Evolutionary conservation across 2,888 invertebrate genomes (phyloP).

Genomic region (Diploptera punctata): DNA sequence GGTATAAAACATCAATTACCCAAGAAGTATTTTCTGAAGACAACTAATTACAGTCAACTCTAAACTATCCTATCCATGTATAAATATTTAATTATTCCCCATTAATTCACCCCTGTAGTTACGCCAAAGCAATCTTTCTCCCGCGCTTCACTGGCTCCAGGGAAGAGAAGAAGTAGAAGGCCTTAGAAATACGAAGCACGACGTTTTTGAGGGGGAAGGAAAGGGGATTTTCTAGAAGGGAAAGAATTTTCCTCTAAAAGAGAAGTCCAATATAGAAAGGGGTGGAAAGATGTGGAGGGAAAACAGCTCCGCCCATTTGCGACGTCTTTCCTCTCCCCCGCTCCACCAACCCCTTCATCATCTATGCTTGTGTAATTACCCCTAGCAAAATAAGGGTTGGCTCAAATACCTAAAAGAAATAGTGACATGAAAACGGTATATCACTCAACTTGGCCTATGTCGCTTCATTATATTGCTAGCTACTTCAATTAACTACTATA

Average conservation of each 20-base stretch:
- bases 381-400: constrained; percentile 22
- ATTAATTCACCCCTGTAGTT: constrained; percentile 16
- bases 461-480: not conserved
- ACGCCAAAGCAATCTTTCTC: constrained; percentile 15
- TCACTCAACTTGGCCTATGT: no score
- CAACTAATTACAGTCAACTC: constrained; percentile 16
- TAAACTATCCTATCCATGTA: constrained; percentile 22
- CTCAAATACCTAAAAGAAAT: constrained; percentile 8
- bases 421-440: constrained; percentile 1
- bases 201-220: not conserved
- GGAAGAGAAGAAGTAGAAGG: constrained; percentile 6
- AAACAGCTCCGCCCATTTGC: constrained; percentile 25
- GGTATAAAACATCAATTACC: not conserved
- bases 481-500: not conserved
- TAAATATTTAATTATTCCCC: constrained; percentile 29
- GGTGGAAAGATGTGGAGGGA: constrained; percentile 17
- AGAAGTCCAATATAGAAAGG: constrained; percentile 29
- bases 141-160: constrained; percentile 1
- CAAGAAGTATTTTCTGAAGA: not conserved
- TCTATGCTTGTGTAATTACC: constrained; percentile 16
- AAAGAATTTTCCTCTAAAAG: constrained; percentile 22
- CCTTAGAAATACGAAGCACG: not conserved
- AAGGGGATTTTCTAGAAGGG: not conserved
- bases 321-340: constrained; percentile 12
- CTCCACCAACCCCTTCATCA: not conserved